Conservation (phyloP, 1,140 invertebrate genomes). For the Trachymyrmex cornetzi region DNA sequence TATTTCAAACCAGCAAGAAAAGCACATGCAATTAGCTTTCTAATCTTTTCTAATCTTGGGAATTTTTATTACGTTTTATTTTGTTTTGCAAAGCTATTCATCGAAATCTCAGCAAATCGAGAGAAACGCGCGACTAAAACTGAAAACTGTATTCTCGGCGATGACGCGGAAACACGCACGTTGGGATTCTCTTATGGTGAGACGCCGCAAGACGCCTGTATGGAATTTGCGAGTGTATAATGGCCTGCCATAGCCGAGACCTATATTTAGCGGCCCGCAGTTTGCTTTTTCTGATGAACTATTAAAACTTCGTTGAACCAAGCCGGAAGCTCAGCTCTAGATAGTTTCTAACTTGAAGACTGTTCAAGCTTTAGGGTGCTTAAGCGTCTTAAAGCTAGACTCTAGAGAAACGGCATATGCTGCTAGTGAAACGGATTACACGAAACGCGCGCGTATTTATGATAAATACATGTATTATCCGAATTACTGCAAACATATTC, state of each 20-base stretch:
- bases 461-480: background rate
- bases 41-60: background rate
- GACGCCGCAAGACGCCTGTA: background rate
- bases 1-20: background rate
- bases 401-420: background rate
- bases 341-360: constrained; percentile 13
- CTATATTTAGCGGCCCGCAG: constrained; percentile 46
- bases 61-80: background rate
- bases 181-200: constrained; percentile 26
- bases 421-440: constrained; percentile 7
- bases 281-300: constrained; percentile 56
- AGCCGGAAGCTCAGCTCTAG: constrained; percentile 47
- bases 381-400: constrained; percentile 19
- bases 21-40: background rate
- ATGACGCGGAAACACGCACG: constrained; percentile 29
- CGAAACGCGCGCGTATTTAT: background rate
- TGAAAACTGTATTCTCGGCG: constrained; percentile 42
- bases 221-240: constrained; percentile 43
- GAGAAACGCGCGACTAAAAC: background rate
- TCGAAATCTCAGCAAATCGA: background rate
- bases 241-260: constrained; percentile 37
- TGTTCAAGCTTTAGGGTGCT: background rate
- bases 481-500: background rate
- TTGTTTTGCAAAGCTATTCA: background rate
- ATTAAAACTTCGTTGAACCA: constrained; percentile 52